Percentiles rank a stretch among this genome's conserved stretches.
Evolutionary conservation across 2,113 vertebrate genomes (phyloP).

Genomic region (Siniperca knerii): DNA sequence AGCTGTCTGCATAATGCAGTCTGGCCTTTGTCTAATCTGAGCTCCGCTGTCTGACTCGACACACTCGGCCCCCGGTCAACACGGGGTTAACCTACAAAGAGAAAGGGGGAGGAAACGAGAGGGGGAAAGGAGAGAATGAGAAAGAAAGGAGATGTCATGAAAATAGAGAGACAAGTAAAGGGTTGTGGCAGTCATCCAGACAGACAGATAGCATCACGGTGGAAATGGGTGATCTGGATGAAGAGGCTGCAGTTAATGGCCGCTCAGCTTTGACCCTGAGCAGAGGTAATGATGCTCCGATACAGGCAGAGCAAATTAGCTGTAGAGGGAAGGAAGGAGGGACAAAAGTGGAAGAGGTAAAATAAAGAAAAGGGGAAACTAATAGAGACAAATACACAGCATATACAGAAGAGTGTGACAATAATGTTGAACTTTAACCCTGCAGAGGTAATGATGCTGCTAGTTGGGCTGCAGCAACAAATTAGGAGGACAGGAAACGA

Average conservation of each 20-base stretch:
- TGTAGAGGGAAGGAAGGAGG: neutral
- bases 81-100: constrained; percentile 54
- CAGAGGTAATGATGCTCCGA: constrained; percentile 45
- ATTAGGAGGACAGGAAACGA: constrained; percentile 17
- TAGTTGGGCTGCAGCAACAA: neutral
- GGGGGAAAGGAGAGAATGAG: neutral
- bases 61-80: constrained; percentile 1
- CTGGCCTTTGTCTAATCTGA: constrained; percentile 67
- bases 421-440: constrained; percentile 36
- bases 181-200: constrained; percentile 18
- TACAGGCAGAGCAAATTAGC: constrained; percentile 18
- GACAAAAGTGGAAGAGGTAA: neutral
- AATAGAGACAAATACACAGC: constrained; percentile 13
- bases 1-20: constrained; percentile 59
- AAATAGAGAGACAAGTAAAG: constrained; percentile 23
- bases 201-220: constrained; percentile 31
- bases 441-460: constrained; percentile 27
- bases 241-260: constrained; percentile 54
- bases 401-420: neutral
- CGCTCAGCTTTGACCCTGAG: constrained; percentile 51
- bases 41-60: constrained; percentile 31
- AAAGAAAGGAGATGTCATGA: constrained; percentile 18
- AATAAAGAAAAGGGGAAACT: neutral
- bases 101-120: neutral
- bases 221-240: constrained; percentile 42